Evolutionary conservation across 1,140 invertebrate genomes (phyloP).

Genomic region (Aphis craccivora): DNA sequence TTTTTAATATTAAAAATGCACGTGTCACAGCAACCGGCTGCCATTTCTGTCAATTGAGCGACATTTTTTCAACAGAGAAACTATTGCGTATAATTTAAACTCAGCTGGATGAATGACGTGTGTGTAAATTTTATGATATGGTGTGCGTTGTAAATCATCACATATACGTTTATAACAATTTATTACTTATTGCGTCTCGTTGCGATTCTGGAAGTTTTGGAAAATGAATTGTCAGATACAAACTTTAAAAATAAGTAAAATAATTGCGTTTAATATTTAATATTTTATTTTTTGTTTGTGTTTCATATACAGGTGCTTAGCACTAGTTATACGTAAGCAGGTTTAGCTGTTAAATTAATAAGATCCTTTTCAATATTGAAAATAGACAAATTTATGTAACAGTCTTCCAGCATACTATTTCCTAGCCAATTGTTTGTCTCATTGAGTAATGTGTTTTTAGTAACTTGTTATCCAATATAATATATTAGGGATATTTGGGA

Average conservation of each 20-base stretch:
- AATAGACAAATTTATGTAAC: too few species aligned
- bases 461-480: too few species aligned
- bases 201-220: neutral
- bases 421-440: too few species aligned
- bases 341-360: too few species aligned
- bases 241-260: neutral
- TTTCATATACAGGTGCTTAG: fast-evolving
- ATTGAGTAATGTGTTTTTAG: too few species aligned
- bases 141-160: neutral
- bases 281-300: neutral
- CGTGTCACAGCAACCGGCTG: neutral
- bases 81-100: neutral
- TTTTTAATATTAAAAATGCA: constrained; percentile 12
- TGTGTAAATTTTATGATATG: neutral
- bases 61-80: neutral
- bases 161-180: neutral
- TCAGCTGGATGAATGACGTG: neutral
- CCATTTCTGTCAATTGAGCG: neutral
- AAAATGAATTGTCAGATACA: neutral
- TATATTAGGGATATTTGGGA: too few species aligned
- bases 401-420: too few species aligned
- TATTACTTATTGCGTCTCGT: neutral
- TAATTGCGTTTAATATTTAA: neutral
- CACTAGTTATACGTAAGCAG: neutral
- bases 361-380: too few species aligned